phyloP scores from a whole-genome alignment of 2,797 vertebrate species.

The Toxotes lorentzi region DNA sequence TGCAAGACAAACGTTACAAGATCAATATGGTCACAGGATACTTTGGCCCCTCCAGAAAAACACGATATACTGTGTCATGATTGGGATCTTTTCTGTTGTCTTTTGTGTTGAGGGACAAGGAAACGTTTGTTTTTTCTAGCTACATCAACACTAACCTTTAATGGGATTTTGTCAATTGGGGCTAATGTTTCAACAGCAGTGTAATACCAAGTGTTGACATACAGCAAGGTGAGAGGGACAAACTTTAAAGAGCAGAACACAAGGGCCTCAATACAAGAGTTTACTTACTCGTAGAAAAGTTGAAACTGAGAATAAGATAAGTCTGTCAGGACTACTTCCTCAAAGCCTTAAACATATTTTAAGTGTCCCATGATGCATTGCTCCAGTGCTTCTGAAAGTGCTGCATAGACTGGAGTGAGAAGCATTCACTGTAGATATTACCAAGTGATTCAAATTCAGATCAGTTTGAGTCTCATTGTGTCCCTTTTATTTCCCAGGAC shows the following conservation, averaged over 20 bases:
- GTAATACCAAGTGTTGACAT: neutral
- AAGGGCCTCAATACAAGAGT: neutral
- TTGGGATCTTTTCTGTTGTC: neutral
- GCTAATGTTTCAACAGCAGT: constrained; percentile 11
- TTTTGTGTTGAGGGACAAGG: constrained; percentile 8
- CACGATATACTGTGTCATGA: neutral
- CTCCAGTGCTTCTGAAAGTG: neutral
- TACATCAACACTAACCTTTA: neutral
- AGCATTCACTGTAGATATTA: neutral
- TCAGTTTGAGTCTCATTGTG: neutral
- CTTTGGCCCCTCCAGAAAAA: neutral
- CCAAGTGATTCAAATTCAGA: neutral
- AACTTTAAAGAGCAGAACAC: neutral
- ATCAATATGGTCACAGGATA: neutral
- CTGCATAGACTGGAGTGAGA: neutral
- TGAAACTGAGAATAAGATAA: neutral
- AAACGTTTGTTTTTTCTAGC: neutral
- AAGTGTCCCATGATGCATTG: neutral
- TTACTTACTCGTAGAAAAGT: neutral
- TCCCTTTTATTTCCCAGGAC: neutral
- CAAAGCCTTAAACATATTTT: neutral
- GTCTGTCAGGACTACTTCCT: neutral
- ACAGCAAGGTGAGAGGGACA: neutral
- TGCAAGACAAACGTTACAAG: constrained; percentile 2
- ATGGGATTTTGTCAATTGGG: neutral